Evolutionary conservation across 2,797 vertebrate genomes (phyloP), one percentile per base, ranked within the genome.

Genomic region (Alca torda): DNA sequence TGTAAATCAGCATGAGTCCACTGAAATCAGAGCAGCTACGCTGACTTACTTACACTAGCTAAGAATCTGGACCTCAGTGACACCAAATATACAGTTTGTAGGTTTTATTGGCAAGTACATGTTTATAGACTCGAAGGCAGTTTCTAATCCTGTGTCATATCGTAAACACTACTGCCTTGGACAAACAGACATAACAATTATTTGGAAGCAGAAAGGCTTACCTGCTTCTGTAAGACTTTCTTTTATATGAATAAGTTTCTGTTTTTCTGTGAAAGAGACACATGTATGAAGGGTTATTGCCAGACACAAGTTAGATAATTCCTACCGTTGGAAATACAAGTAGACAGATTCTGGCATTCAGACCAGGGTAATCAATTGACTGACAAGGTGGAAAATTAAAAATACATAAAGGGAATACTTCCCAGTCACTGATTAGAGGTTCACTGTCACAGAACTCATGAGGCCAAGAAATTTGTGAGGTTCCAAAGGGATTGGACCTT

Each of bases 111-210:
- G 86, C 78, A 94, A 94, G 56, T 57, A 76, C 50, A 89, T 28
- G 39, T 64, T 96, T 95, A 91, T 57, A 90, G 94, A 94, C 83
- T 95, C 31, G 28, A 82, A 67, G 69, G 94, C 46, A 76, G 83
- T 83, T 97, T 94, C 39, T 84, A 94, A 92, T 63, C 67, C 57
- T 88, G 50, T 74, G 73, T 92, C 39, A 63, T 97, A 96, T 96
- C 5, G 41, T 73, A 97, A 97, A 91, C 61, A 53, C 67, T 83
- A 74, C 63, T 30, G 43, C 77, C 65, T 73, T 84, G 50, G 63
- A 93, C 83, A 96, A 70, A 94, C 28, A 74, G 41, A 68, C 50
- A 90, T 25, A 88, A 81, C 61, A 65, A 59, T 83, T 70, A 65
- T 45, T 59, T 79, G 84, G 64, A 65, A 81, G 73, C 30, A 75